These are phyloP conservation scores for Pomatorhinus ruficollis DNA, from an alignment of 2,113 vertebrate genomes.

Conservation along the genomic window DNA sequence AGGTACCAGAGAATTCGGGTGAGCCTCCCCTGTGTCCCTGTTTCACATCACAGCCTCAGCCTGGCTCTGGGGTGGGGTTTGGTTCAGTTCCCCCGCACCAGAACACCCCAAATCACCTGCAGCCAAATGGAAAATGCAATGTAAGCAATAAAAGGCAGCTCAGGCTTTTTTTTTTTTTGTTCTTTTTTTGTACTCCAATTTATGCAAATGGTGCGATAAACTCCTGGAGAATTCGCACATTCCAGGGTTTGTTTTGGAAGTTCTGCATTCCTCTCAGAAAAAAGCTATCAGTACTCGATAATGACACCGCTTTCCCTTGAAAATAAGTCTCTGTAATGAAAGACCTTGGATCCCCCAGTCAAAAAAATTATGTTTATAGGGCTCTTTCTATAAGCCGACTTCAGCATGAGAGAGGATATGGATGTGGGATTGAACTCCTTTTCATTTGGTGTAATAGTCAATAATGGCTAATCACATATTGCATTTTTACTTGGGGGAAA, in stretches of 20 bases:
- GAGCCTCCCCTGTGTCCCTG: not conserved
- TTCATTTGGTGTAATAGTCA: constrained; percentile 18
- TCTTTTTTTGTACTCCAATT: not conserved
- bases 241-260: not conserved
- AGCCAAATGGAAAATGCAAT: not conserved
- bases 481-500: constrained; percentile 24
- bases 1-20: not conserved
- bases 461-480: constrained; percentile 55
- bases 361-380: not conserved
- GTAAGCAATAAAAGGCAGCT: not conserved
- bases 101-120: not conserved
- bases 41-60: not conserved
- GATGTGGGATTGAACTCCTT: not conserved
- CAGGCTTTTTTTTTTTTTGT: not conserved
- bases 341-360: not conserved
- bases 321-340: not conserved
- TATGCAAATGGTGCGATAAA: not conserved
- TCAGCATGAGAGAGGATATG: not conserved
- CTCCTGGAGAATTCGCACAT: not conserved
- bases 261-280: not conserved
- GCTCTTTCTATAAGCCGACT: not conserved
- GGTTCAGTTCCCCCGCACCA: not conserved
- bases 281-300: not conserved
- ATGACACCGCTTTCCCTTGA: not conserved
- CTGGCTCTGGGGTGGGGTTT: not conserved